Conservation (phyloP, 2,797 vertebrate species). For the Myotis vivesi region DNA sequence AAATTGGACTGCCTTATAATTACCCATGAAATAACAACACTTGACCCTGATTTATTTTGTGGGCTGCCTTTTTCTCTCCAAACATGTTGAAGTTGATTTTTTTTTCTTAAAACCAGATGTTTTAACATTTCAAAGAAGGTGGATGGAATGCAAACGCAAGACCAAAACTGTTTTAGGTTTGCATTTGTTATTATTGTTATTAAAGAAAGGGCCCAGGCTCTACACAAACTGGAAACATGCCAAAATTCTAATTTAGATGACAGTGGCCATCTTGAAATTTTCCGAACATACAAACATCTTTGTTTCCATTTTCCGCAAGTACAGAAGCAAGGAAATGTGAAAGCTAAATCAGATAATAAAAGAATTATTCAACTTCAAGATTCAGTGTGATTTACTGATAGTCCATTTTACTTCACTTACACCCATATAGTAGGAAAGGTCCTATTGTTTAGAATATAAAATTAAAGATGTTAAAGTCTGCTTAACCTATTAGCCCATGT, state of each 20-base stretch:
- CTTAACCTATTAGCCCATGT: neutral
- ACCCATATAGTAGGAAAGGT: neutral
- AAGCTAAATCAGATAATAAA: conserved; percentile 43
- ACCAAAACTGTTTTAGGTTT: conserved; percentile 75
- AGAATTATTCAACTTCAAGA: conserved; percentile 30
- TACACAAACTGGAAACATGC: conserved; percentile 41
- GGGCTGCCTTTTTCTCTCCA: conserved; percentile 74
- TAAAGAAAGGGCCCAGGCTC: conserved; percentile 58
- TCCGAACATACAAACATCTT: conserved; percentile 55
- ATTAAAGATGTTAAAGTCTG: conserved; percentile 36
- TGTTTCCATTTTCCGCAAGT: conserved; percentile 52
- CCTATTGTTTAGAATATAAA: neutral
- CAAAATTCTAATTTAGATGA: conserved; percentile 62
- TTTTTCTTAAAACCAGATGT: conserved; percentile 77
- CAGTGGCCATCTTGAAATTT: conserved; percentile 74
- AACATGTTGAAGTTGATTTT: conserved; percentile 75
- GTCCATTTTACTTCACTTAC: neutral
- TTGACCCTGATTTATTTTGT: conserved; percentile 80
- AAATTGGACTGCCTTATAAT: conserved; percentile 77
- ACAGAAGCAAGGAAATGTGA: conserved; percentile 31
- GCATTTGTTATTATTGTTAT: conserved; percentile 75
- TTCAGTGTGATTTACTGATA: neutral
- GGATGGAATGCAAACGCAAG: conserved; percentile 77
- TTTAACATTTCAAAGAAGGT: conserved; percentile 78
- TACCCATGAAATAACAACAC: conserved; percentile 75